These are phyloP conservation scores for Netelia virgata DNA, from an alignment of 2,888 invertebrate species.

Conservation along the genomic window DNA sequence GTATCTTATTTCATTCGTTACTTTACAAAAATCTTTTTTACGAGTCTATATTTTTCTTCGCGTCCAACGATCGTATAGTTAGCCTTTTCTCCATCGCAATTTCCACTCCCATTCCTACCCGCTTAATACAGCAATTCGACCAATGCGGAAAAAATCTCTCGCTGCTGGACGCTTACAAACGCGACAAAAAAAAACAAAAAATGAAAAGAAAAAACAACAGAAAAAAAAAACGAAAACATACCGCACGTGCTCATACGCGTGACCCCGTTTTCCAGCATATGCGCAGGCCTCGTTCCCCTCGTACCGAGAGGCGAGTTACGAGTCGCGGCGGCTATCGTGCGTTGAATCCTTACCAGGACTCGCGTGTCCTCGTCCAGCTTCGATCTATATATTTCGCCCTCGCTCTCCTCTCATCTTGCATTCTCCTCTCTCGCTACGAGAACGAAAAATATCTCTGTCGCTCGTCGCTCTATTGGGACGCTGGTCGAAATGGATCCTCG, in stretches of 20 bases:
- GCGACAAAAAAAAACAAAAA: neutral
- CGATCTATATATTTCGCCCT: constrained; percentile 13
- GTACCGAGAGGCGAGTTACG: no score
- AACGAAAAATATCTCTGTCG: constrained; percentile 27
- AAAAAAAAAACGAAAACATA: no score
- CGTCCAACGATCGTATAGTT: no score
- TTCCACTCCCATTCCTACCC: no score
- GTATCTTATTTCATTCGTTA: no score
- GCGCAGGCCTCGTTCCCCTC: neutral
- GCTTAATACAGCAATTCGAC: no score
- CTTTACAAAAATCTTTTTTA: no score
- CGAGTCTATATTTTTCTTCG: no score
- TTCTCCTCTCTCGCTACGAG: neutral
- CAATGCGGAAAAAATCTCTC: no score
- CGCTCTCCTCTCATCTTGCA: neutral
- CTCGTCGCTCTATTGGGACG: constrained; percentile 18
- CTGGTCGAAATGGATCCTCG: constrained; percentile 17
- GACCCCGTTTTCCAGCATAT: constrained; percentile 53
- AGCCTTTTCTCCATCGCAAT: no score
- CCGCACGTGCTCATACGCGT: constrained; percentile 61
- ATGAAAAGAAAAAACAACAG: no score
- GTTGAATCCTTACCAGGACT: constrained; percentile 59
- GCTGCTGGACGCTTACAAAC: neutral
- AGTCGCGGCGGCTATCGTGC: constrained; percentile 36
- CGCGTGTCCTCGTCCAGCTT: constrained; percentile 30